Percentiles rank a stretch among this genome's conserved stretches.
Evolutionary conservation across 2,888 invertebrate genomes (phyloP).

Genomic region (Lasioglossum malachurum): DNA sequence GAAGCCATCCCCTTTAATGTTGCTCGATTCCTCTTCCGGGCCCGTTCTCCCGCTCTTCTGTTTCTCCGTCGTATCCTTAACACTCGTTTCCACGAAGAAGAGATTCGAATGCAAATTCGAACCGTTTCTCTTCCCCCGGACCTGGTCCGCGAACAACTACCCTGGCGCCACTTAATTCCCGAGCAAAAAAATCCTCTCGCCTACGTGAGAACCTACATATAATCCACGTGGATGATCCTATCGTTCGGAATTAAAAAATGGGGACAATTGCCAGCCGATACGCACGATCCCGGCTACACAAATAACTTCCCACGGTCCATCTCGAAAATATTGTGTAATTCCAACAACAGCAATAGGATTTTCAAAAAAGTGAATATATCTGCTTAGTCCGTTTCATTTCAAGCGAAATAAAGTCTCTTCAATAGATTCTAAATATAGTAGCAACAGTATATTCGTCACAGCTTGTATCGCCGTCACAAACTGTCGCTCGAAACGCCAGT

Average conservation of each 20-base stretch:
- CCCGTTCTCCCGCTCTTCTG: conserved; percentile 25
- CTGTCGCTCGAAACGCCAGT: neutral
- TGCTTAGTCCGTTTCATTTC: neutral
- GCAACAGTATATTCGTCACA: neutral
- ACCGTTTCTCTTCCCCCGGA: conserved; percentile 43
- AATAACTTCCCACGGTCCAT: neutral
- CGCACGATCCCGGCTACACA: neutral
- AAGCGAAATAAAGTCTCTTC: neutral
- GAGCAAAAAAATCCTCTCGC: conserved; percentile 29
- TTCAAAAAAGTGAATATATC: neutral
- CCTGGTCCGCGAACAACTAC: conserved; percentile 29
- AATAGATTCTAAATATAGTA: neutral
- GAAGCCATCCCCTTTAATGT: conserved; percentile 56
- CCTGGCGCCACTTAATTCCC: conserved; percentile 64
- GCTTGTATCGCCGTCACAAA: neutral
- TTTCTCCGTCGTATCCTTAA: conserved; percentile 35
- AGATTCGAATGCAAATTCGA: conserved; percentile 66
- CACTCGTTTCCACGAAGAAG: conserved; percentile 55
- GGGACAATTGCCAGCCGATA: neutral
- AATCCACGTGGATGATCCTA: conserved; percentile 9
- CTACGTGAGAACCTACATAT: conserved; percentile 1
- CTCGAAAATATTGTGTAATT: neutral
- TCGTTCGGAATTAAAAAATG: conserved; percentile 29
- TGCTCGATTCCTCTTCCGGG: conserved; percentile 49
- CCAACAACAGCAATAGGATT: no score